phyloP scores from a whole-genome alignment of 2,888 invertebrate genomes.

The Sesamia inferens region DNA sequence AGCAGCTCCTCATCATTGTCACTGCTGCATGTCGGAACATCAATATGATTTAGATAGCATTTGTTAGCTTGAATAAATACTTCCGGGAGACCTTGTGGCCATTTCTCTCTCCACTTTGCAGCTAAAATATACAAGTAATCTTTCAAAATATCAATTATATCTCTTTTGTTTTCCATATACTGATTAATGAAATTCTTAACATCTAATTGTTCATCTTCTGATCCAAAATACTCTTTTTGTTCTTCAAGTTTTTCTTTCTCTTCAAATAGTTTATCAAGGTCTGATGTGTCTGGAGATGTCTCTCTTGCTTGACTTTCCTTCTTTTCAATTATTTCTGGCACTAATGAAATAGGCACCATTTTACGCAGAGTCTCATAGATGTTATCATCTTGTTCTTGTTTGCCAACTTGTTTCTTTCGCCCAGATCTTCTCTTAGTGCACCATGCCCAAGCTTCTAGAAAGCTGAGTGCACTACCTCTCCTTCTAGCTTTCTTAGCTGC shows the following conservation, averaged over 20 bases:
- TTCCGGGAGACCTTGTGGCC: conserved; percentile 91
- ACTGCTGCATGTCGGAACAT: conserved; percentile 81
- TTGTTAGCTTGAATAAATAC: conserved; percentile 91
- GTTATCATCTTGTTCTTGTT: conserved; percentile 86
- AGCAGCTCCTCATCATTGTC: conserved; percentile 78
- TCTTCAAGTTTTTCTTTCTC: conserved; percentile 79
- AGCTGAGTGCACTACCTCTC: conserved; percentile 93
- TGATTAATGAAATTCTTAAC: conserved; percentile 91
- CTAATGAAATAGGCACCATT: conserved; percentile 91
- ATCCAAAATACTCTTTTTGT: conserved; percentile 91
- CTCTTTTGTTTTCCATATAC: conserved; percentile 89
- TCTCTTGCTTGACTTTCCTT: conserved; percentile 85
- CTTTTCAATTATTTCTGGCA: conserved; percentile 83
- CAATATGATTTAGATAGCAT: conserved; percentile 86
- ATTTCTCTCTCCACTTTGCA: conserved; percentile 91
- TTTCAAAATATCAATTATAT: conserved; percentile 91
- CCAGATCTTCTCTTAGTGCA: conserved; percentile 90
- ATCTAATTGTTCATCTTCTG: conserved; percentile 91
- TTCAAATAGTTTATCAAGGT: conserved; percentile 91
- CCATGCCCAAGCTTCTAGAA: conserved; percentile 95
- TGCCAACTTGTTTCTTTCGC: conserved; percentile 82
- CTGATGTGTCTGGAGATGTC: conserved; percentile 91
- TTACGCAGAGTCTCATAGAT: conserved; percentile 92
- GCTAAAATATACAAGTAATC: conserved; percentile 90
- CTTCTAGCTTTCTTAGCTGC: conserved; percentile 90